These are phyloP conservation scores for Melipona bicolor DNA, from an alignment of 2,888 invertebrate species.

Conservation along the genomic window DNA sequence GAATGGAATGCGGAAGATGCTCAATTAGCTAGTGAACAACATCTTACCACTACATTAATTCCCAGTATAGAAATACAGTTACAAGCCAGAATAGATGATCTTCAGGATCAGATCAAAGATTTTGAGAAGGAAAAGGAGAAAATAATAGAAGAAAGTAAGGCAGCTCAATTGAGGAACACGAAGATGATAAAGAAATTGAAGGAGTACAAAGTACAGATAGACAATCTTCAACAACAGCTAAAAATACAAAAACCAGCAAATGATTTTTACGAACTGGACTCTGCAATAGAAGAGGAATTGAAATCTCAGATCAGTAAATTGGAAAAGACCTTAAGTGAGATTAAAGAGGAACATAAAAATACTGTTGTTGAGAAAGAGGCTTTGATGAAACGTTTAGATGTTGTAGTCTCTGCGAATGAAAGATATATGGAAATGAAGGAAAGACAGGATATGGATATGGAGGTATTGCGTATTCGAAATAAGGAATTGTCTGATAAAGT, in stretches of 20 bases:
- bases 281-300: constrained; percentile 93
- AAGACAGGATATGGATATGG: constrained; percentile 91
- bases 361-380: constrained; percentile 89
- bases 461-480: constrained; percentile 90
- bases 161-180: constrained; percentile 86
- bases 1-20: constrained; percentile 87
- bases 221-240: constrained; percentile 86
- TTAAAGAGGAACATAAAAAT: constrained; percentile 86
- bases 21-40: constrained; percentile 84
- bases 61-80: constrained; percentile 76
- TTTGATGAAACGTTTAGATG: constrained; percentile 89
- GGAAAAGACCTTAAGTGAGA: constrained; percentile 88
- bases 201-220: constrained; percentile 90
- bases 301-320: constrained; percentile 88
- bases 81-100: constrained; percentile 85
- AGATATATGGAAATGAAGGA: constrained; percentile 92
- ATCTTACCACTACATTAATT: constrained; percentile 62
- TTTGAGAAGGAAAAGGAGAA: constrained; percentile 72
- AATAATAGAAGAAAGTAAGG: constrained; percentile 54
- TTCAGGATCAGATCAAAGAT: constrained; percentile 86
- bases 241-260: constrained; percentile 85
- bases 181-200: constrained; percentile 94
- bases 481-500: constrained; percentile 89
- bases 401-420: constrained; percentile 91
- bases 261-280: constrained; percentile 88